Percentiles rank a stretch among this genome's conserved stretches.
These are phyloP conservation scores for pig (Sus scrofa) DNA, from an alignment of 2,113 vertebrate genomes.

Conservation along the genomic window DNA sequence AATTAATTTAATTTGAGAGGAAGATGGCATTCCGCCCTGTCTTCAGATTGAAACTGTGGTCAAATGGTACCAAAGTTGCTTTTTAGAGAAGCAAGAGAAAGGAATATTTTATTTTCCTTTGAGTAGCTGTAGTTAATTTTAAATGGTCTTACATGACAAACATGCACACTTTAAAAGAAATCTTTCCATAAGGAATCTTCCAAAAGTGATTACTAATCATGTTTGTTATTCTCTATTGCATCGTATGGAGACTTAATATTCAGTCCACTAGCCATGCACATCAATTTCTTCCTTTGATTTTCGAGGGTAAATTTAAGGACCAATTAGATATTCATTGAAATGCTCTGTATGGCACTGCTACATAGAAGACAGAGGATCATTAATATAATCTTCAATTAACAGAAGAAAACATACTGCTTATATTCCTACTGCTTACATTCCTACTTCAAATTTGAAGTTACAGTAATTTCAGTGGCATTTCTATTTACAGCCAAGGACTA, in stretches of 20 bases:
- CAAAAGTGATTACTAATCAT: slow-evolving; percentile 45
- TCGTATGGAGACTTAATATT: slow-evolving; percentile 67
- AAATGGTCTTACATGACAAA: neutral
- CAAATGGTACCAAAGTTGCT: neutral
- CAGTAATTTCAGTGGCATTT: slow-evolving; percentile 46
- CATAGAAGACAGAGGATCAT: slow-evolving; percentile 74
- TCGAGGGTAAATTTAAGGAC: slow-evolving; percentile 76
- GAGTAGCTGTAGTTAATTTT: neutral
- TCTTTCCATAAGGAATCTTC: neutral
- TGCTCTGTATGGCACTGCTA: slow-evolving; percentile 72
- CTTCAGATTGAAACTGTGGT: neutral
- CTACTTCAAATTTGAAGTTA: slow-evolving; percentile 63
- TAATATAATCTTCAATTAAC: slow-evolving; percentile 80
- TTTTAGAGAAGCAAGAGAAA: neutral
- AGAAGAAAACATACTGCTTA: slow-evolving; percentile 75
- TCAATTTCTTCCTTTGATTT: slow-evolving; percentile 76
- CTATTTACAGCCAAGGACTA: slow-evolving; percentile 74
- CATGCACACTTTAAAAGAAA: neutral
- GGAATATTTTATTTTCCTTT: slow-evolving; percentile 19
- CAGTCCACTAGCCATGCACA: slow-evolving; percentile 67
- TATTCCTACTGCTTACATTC: neutral
- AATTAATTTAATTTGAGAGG: neutral
- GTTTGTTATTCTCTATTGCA: slow-evolving; percentile 56
- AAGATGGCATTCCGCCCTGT: slow-evolving; percentile 22
- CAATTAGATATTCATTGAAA: slow-evolving; percentile 80